Conservation (phyloP, 2,797 vertebrate genomes). For the Artibeus jamaicensis region DNA sequence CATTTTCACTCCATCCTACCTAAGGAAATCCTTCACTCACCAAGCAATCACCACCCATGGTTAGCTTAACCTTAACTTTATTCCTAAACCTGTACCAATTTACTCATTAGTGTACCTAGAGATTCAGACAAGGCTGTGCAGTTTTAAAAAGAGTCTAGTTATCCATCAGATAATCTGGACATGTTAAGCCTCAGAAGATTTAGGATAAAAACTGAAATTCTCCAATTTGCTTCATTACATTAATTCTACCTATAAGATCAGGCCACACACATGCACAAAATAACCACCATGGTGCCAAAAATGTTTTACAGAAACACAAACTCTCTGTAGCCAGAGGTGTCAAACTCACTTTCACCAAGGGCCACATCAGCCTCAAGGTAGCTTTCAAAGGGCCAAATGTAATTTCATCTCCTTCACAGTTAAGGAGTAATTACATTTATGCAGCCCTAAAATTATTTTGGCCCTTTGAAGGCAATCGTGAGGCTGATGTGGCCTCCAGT, state of each 20-base stretch:
- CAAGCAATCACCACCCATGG: not conserved
- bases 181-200: not conserved
- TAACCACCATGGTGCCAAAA: not conserved
- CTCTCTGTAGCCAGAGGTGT: not conserved
- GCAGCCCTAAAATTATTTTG: too few relatives aligned
- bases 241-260: not conserved
- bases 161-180: not conserved
- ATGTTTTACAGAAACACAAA: not conserved
- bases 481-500: too few relatives aligned
- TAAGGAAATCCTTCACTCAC: not conserved
- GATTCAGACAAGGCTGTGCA: not conserved
- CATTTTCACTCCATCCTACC: not conserved
- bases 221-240: not conserved
- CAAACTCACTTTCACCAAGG: too few relatives aligned
- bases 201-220: not conserved
- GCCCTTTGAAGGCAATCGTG: too few relatives aligned
- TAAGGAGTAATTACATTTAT: too few relatives aligned
- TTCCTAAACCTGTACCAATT: not conserved
- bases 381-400: too few relatives aligned
- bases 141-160: constrained; percentile 18
- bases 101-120: constrained; percentile 6
- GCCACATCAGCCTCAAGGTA: too few relatives aligned
- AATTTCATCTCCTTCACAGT: too few relatives aligned
- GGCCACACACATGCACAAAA: not conserved
- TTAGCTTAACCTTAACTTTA: not conserved